Evolutionary conservation across 2,113 vertebrate genomes (phyloP).

Genomic region (Grallaria varia): DNA sequence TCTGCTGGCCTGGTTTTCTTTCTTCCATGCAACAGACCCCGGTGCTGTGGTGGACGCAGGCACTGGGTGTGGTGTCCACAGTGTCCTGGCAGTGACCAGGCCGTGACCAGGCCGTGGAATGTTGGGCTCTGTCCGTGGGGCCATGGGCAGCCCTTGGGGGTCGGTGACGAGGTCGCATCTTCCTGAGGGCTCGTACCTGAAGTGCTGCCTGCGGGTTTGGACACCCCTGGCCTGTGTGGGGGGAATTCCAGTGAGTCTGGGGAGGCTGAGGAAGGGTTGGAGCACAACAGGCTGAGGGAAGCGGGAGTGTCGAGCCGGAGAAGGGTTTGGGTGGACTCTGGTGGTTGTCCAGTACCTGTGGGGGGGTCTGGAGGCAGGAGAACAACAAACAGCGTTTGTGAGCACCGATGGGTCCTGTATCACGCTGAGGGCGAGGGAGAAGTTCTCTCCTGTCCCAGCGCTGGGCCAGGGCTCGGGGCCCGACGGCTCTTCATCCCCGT

Average conservation of each 20-base stretch:
- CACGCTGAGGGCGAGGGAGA: accelerated
- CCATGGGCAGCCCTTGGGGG: accelerated
- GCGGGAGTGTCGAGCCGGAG: background rate
- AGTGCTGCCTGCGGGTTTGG: background rate
- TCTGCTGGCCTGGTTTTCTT: background rate
- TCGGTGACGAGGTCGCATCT: background rate
- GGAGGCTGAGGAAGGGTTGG: background rate
- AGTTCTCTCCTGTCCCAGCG: background rate
- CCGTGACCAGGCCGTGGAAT: accelerated
- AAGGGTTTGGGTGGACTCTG: background rate
- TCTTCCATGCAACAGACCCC: background rate
- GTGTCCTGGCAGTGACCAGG: background rate
- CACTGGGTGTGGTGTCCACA: background rate
- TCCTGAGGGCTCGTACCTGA: background rate
- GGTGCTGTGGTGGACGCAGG: background rate
- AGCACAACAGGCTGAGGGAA: background rate
- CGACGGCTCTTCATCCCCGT: accelerated
- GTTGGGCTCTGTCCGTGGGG: background rate
- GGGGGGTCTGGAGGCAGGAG: background rate
- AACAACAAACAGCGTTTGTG: accelerated
- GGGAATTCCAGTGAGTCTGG: background rate
- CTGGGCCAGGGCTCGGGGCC: background rate
- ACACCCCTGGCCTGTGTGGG: too few species aligned
- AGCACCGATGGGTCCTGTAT: accelerated
- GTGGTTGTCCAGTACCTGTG: background rate